Conservation (phyloP, 2,797 vertebrate species). For the Microcaecilia unicolor region DNA sequence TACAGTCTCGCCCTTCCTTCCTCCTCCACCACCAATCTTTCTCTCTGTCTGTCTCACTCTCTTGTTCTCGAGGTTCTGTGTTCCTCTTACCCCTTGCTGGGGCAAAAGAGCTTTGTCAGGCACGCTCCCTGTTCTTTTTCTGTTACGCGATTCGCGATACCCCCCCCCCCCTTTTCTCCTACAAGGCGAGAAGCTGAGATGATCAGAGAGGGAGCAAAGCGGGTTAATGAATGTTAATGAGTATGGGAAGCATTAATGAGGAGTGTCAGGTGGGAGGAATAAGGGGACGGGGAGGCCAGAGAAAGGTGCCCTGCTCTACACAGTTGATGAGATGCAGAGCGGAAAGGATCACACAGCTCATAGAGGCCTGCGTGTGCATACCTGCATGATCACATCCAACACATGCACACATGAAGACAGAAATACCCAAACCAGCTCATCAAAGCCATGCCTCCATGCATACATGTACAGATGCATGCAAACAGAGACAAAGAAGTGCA, state of each 20-base stretch:
- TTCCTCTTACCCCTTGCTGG: background rate
- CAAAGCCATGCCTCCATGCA: too few species aligned
- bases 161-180: slow-evolving; percentile 9
- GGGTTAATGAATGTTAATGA: slow-evolving; percentile 19
- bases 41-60: background rate
- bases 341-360: background rate
- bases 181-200: slow-evolving; percentile 6
- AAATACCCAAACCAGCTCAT: too few species aligned
- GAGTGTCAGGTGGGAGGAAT: background rate
- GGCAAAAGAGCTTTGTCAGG: background rate
- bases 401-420: too few species aligned
- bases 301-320: background rate
- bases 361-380: background rate
- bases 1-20: too few species aligned
- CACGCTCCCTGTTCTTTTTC: too few species aligned
- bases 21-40: background rate
- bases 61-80: background rate
- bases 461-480: too few species aligned
- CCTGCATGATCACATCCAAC: background rate
- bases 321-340: too few species aligned
- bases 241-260: slow-evolving; percentile 23
- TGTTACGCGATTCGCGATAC: too few species aligned
- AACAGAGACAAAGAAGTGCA: too few species aligned
- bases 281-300: accelerated
- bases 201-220: slow-evolving; percentile 13